A percentile compares a stretch with the other conserved stretches of the same genome.
These are phyloP conservation scores for Cossypha heuglini DNA, from an alignment of 2,797 vertebrate species.

Conservation along the genomic window DNA sequence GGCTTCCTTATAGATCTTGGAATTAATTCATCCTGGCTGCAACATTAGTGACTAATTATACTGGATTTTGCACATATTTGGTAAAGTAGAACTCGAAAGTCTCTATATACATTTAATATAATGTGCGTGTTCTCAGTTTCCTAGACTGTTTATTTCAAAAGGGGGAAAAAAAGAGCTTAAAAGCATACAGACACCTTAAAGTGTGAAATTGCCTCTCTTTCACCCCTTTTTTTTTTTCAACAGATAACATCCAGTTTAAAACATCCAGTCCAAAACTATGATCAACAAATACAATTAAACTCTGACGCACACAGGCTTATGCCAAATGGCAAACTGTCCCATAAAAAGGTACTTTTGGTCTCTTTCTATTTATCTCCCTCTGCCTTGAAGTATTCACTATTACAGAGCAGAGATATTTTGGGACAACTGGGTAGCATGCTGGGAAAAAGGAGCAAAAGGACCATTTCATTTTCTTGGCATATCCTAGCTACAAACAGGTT, in stretches of 20 bases:
- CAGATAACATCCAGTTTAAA: slow-evolving; percentile 1
- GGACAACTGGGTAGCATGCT: slow-evolving; percentile 1
- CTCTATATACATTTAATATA: not conserved
- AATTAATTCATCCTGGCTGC: not conserved
- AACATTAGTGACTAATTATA: not conserved
- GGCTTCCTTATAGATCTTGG: not conserved
- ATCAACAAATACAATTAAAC: slow-evolving; percentile 19
- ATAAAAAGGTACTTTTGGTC: not conserved
- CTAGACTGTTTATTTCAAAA: not conserved
- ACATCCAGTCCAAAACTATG: not conserved
- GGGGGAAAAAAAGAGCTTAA: not conserved
- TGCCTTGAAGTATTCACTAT: not conserved
- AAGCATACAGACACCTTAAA: not conserved
- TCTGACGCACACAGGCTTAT: not conserved
- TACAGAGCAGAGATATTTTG: not conserved
- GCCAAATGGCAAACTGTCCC: slow-evolving; percentile 20
- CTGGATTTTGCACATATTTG: not conserved
- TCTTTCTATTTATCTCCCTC: slow-evolving; percentile 13
- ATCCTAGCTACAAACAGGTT: slow-evolving; percentile 3
- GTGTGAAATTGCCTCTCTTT: not conserved
- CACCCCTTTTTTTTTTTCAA: not conserved
- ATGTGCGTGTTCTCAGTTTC: not conserved
- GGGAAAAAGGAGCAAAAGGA: slow-evolving; percentile 9
- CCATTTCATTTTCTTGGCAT: slow-evolving; percentile 22
- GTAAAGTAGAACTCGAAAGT: not conserved